Percentiles rank a stretch among this genome's conserved stretches.
Conservation (phyloP, 2,888 invertebrate genomes). For the Xestobium rufovillosum region DNA sequence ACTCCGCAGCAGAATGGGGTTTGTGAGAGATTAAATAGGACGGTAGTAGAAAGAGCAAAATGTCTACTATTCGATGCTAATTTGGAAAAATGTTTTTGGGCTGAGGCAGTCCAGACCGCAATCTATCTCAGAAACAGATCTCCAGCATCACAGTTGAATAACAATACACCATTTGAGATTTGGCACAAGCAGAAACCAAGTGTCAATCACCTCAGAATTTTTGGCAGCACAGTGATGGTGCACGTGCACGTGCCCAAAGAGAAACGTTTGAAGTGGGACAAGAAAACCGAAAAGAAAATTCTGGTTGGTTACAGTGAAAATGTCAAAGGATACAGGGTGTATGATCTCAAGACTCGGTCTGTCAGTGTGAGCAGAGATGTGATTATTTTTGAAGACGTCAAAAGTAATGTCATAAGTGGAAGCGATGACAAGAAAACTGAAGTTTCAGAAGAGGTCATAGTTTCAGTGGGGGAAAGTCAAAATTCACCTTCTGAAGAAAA, state of each 20-base stretch:
- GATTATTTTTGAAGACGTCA: conserved; percentile 15
- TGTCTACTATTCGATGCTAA: conserved; percentile 7
- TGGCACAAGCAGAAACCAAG: conserved; percentile 30
- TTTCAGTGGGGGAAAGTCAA: too few relatives aligned
- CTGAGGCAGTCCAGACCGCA: conserved; percentile 20
- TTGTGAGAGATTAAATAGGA: conserved; percentile 22
- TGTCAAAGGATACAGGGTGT: conserved; percentile 19
- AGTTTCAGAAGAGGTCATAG: too few relatives aligned
- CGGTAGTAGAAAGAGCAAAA: conserved; percentile 15
- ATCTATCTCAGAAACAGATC: too few relatives aligned
- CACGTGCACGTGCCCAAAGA: conserved; percentile 23
- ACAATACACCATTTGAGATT: conserved; percentile 31
- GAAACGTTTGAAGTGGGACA: conserved; percentile 18
- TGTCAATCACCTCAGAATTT: conserved; percentile 23
- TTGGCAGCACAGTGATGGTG: conserved; percentile 14
- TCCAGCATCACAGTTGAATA: too few relatives aligned
- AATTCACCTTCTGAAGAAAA: too few relatives aligned
- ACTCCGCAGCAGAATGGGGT: conserved; percentile 22
- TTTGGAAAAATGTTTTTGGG: conserved; percentile 14
- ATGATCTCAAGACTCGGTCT: conserved; percentile 10
- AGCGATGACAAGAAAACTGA: too few relatives aligned
- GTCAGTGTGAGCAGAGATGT: conserved; percentile 14
- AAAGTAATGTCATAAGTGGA: too few relatives aligned
- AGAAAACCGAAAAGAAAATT: conserved; percentile 15
- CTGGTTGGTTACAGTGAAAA: conserved; percentile 12